Conservation (phyloP, 2,797 vertebrate genomes). For the Coendou prehensilis region DNA sequence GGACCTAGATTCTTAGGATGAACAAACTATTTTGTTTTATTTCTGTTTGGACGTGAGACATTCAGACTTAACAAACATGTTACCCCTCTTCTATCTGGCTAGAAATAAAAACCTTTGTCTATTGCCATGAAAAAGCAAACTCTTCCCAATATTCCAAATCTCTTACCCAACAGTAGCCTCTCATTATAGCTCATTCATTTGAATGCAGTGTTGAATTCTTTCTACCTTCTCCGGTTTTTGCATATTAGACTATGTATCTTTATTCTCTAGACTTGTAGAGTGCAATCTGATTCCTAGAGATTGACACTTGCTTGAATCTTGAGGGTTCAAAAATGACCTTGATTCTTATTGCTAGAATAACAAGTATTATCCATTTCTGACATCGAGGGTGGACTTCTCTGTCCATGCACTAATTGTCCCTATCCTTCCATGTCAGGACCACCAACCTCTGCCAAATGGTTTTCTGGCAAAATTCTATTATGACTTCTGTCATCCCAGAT, state of each 20-base stretch:
- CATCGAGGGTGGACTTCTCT: neutral
- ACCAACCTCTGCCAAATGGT: neutral
- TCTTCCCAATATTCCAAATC: neutral
- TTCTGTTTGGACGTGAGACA: conserved; percentile 10
- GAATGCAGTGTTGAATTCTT: neutral
- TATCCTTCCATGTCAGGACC: neutral
- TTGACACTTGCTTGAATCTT: neutral
- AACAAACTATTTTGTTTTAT: conserved; percentile 7
- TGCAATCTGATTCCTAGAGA: neutral
- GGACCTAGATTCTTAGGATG: neutral
- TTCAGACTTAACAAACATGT: neutral
- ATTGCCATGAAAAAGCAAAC: neutral
- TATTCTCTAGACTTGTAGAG: neutral
- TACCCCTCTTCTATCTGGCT: neutral
- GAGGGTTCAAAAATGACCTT: neutral
- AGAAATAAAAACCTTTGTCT: neutral
- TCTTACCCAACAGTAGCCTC: neutral
- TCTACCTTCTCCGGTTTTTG: neutral
- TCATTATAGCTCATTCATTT: conserved; percentile 17
- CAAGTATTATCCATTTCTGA: neutral
- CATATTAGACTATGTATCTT: neutral
- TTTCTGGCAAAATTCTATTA: neutral
- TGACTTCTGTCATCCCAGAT: neutral
- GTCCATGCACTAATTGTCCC: neutral
- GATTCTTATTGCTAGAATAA: neutral